Evolutionary conservation across 1,140 invertebrate genomes (phyloP).

Genomic region (Drosophila mojavensis): DNA sequence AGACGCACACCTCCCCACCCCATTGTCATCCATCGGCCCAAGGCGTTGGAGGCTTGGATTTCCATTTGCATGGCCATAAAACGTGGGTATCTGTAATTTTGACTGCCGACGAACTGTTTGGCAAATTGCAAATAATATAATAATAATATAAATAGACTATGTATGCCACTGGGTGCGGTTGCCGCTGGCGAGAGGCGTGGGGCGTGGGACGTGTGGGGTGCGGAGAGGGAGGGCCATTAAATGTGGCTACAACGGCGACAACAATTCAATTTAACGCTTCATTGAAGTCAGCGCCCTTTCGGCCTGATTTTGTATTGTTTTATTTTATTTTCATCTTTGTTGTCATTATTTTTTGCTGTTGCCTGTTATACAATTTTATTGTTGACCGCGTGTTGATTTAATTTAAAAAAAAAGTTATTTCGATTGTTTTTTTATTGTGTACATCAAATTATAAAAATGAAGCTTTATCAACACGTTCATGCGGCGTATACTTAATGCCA

Average conservation of each 20-base stretch:
- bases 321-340: conserved; percentile 3
- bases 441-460: neutral
- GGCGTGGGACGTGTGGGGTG: neutral
- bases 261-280: conserved; percentile 81
- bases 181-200: neutral
- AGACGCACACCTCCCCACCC: neutral
- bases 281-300: conserved; percentile 44
- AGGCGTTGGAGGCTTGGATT: conserved; percentile 5
- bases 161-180: conserved; percentile 20
- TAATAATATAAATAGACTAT: conserved; percentile 55
- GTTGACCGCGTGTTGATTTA: conserved; percentile 31
- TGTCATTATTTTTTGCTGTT: neutral
- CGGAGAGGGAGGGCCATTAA: conserved; percentile 36
- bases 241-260: conserved; percentile 63
- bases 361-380: conserved; percentile 49
- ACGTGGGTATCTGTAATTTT: conserved; percentile 38
- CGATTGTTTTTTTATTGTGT: conserved; percentile 3
- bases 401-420: conserved; percentile 19
- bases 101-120: conserved; percentile 30
- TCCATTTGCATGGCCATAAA: conserved; percentile 54
- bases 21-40: too few species aligned
- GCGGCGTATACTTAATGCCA: conserved; percentile 34
- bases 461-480: neutral
- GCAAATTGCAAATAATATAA: conserved; percentile 76
- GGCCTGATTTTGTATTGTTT: conserved; percentile 29